phyloP scores from a whole-genome alignment of 2,113 vertebrate genomes.

The Ancistrus triradiatus region DNA sequence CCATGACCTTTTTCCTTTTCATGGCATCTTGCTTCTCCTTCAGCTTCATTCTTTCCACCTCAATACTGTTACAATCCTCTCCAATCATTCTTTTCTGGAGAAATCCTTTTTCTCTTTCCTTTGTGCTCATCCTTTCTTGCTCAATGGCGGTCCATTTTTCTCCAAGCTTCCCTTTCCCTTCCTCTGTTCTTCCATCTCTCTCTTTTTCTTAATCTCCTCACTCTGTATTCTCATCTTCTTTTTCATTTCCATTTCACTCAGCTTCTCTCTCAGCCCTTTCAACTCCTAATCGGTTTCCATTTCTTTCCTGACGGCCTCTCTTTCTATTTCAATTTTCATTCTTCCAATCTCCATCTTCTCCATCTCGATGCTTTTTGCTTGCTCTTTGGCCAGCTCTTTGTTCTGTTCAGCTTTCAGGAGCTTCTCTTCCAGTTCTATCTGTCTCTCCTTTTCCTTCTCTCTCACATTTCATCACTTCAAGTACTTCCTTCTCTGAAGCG shows the following conservation, averaged over 20 bases:
- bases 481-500: not conserved
- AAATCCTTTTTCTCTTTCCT: too few species aligned
- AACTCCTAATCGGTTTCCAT: not conserved
- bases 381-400: not conserved
- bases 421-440: not conserved
- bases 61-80: too few species aligned
- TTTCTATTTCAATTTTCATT: not conserved
- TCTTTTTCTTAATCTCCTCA: not conserved
- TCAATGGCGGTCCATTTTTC: too few species aligned
- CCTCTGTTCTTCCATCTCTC: too few species aligned
- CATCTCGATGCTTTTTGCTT: not conserved
- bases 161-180: too few species aligned
- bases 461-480: not conserved
- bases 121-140: too few species aligned
- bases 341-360: not conserved
- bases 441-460: not conserved
- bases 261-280: not conserved
- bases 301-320: not conserved
- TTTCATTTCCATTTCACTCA: not conserved
- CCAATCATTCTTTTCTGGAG: too few species aligned
- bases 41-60: too few species aligned
- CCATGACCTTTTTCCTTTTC: too few species aligned
- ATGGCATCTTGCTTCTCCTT: too few species aligned
- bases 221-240: not conserved
- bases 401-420: not conserved